Evolutionary conservation across 2,797 vertebrate genomes (phyloP), one percentile per base, ranked within the genome.

Genomic region (Pterois miles): DNA sequence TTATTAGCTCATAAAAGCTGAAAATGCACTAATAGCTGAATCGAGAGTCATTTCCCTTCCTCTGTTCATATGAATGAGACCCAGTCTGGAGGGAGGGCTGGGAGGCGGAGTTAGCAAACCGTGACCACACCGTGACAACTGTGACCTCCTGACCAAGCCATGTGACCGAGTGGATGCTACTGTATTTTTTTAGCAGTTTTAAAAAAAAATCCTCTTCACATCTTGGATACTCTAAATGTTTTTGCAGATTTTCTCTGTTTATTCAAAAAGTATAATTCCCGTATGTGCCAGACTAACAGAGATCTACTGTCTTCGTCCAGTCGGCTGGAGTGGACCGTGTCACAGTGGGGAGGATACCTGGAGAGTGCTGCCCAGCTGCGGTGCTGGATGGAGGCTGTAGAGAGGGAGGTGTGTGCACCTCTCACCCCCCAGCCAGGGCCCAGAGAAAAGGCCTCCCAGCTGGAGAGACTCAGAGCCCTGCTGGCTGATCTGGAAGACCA

Each of bases 331-430:
- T 96, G 96, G 93, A 96, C 97, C 1, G 94, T 98, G 80, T 93
- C 90, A 71, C 96, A 98, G 82, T 99, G 98, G 98, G 96, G 96
- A 57, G 96, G 96, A 62, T 97, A 97, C 84, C 82, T 96, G 66
- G 97, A 99, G 86, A 96, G 95, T 73, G 97, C 96, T 65, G 92
- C 81, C 40, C 97, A 98, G 83, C 83, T 99, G 91, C 96, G 95
- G 50, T 95, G 96, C 77, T 99, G 98, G 98, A 95, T 99, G 94
- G 97, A 98, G 79, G 96, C 93, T 2, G 71, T 96, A 31, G 96
- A 97, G 88, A 93, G 93, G 23, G 95, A 97, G 85, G 94, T 98
- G 31, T 96, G 96, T 6, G 94, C 96, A 62, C 96, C 97, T 25
- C 91, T 98, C 68, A 94, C 96, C 34, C 96, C 92, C 1, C 98